Conservation (phyloP, 2,797 vertebrate species). For the Brachyrhaphis roseni region DNA sequence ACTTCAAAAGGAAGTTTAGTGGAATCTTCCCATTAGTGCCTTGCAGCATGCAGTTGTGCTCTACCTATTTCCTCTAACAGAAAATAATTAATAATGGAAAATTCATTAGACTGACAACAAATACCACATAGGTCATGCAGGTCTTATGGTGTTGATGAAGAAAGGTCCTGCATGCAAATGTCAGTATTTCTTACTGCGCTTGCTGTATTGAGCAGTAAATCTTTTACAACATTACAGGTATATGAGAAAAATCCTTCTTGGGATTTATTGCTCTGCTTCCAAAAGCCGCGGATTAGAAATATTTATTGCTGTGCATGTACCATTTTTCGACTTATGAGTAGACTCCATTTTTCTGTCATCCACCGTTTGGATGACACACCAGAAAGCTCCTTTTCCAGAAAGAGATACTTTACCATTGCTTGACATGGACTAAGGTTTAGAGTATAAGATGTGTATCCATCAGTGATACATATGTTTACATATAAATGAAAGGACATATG, state of each 20-base stretch:
- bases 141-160: slow-evolving; percentile 39
- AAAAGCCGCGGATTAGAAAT: slow-evolving; percentile 64
- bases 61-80: slow-evolving; percentile 49
- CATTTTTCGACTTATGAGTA: slow-evolving; percentile 59
- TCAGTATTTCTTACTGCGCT: slow-evolving; percentile 34
- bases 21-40: slow-evolving; percentile 59
- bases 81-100: slow-evolving; percentile 70
- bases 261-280: slow-evolving; percentile 66
- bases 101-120: slow-evolving; percentile 66
- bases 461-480: slow-evolving; percentile 52
- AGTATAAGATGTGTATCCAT: slow-evolving; percentile 43
- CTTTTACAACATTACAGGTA: slow-evolving; percentile 46
- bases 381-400: slow-evolving; percentile 37
- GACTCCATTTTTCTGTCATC: slow-evolving; percentile 63
- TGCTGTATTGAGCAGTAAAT: slow-evolving; percentile 57
- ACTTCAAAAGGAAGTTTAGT: slow-evolving; percentile 74
- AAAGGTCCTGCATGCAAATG: slow-evolving; percentile 53
- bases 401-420: slow-evolving; percentile 55
- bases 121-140: slow-evolving; percentile 51
- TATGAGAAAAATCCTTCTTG: slow-evolving; percentile 44
- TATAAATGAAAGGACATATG: slow-evolving; percentile 48
- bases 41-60: slow-evolving; percentile 54
- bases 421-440: slow-evolving; percentile 35
- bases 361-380: slow-evolving; percentile 56
- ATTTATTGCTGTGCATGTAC: slow-evolving; percentile 63